phyloP scores from a whole-genome alignment of 2,113 vertebrate species.

The Gila orcuttii region DNA sequence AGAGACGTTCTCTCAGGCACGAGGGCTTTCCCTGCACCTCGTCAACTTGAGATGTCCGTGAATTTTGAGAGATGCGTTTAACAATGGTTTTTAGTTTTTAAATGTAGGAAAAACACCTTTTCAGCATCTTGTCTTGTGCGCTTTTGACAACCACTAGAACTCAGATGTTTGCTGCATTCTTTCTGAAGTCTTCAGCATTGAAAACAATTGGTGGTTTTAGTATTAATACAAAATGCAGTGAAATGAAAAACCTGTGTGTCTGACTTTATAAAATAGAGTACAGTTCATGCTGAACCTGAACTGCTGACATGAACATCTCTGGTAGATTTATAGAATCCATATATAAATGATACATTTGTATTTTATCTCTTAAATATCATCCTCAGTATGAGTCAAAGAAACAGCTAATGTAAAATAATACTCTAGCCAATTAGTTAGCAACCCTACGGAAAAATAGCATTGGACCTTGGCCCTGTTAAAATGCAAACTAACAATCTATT shows the following conservation, averaged over 20 bases:
- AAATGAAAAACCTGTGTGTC: constrained; percentile 44
- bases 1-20: background rate
- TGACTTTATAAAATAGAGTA: constrained; percentile 41
- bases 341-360: constrained; percentile 75
- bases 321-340: constrained; percentile 70
- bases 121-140: background rate
- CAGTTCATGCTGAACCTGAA: constrained; percentile 47
- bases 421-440: constrained; percentile 54
- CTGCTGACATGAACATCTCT: constrained; percentile 62
- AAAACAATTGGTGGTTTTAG: constrained; percentile 53
- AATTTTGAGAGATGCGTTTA: background rate
- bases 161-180: background rate
- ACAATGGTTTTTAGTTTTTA: background rate
- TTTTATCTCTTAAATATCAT: constrained; percentile 70
- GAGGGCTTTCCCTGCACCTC: background rate
- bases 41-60: background rate
- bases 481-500: background rate
- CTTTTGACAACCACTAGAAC: background rate
- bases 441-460: constrained; percentile 55
- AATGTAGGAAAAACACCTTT: background rate
- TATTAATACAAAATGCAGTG: constrained; percentile 40
- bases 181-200: background rate
- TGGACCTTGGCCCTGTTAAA: constrained; percentile 51
- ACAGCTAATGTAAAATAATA: constrained; percentile 60
- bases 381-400: constrained; percentile 68